Evolutionary conservation across 2,113 vertebrate species (phyloP).

Genomic region (Mugil cephalus): DNA sequence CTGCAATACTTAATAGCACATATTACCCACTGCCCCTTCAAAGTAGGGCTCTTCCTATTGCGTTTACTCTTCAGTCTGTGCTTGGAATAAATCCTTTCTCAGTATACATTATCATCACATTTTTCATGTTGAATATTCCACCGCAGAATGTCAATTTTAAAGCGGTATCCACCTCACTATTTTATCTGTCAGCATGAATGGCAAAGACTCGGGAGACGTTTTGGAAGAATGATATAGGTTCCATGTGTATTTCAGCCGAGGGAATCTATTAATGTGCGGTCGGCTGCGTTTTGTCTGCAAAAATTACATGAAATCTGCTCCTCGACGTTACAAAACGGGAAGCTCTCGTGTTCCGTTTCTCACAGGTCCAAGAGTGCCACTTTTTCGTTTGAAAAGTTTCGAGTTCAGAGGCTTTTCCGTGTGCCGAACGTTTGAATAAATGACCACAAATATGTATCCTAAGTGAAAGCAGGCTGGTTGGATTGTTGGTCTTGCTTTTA

Average conservation of each 20-base stretch:
- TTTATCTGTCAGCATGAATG: slow-evolving; percentile 52
- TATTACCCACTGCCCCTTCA: slow-evolving; percentile 46
- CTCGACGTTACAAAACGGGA: slow-evolving; percentile 34
- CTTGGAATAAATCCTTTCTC: slow-evolving; percentile 29
- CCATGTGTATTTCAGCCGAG: slow-evolving; percentile 47
- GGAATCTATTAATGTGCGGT: slow-evolving; percentile 62
- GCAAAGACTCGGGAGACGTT: slow-evolving; percentile 22
- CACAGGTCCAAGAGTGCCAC: background rate
- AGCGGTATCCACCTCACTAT: slow-evolving; percentile 31
- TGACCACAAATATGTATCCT: slow-evolving; percentile 71
- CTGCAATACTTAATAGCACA: slow-evolving; percentile 40
- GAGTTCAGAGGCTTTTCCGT: slow-evolving; percentile 51
- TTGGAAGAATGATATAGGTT: slow-evolving; percentile 44
- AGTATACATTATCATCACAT: slow-evolving; percentile 47
- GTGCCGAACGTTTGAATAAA: slow-evolving; percentile 60
- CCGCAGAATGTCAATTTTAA: slow-evolving; percentile 36
- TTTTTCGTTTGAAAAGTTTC: slow-evolving; percentile 56
- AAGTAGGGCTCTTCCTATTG: slow-evolving; percentile 45
- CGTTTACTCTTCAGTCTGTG: slow-evolving; percentile 23
- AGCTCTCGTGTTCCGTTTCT: slow-evolving; percentile 49
- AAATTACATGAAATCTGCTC: slow-evolving; percentile 58
- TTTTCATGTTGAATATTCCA: slow-evolving; percentile 57
- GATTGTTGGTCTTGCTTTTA: slow-evolving; percentile 69
- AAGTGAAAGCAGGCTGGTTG: slow-evolving; percentile 69
- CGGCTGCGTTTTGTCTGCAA: slow-evolving; percentile 36